Conservation (phyloP, 2,113 vertebrate species). For the Dendrocopos noguchii region DNA sequence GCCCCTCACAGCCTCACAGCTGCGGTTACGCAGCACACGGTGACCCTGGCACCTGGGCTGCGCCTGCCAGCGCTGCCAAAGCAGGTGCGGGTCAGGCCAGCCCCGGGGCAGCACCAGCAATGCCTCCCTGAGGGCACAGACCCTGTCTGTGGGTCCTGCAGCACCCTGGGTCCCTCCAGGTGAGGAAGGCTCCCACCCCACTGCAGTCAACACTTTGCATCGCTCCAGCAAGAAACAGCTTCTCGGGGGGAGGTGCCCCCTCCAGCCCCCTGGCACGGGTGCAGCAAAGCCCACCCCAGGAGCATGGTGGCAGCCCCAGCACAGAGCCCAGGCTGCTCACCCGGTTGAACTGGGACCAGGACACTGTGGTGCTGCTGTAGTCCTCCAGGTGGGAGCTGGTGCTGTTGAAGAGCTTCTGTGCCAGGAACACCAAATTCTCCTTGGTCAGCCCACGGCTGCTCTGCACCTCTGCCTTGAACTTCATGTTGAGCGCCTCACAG, state of each 20-base stretch:
- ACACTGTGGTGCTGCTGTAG: conserved; percentile 91
- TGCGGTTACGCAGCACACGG: neutral
- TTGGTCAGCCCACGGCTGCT: conserved; percentile 92
- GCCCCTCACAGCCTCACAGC: neutral
- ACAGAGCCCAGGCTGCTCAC: conserved; percentile 67
- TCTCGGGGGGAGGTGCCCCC: neutral
- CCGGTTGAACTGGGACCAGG: conserved; percentile 97
- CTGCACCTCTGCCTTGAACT: conserved; percentile 96
- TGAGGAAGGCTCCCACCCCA: rapidly evolving
- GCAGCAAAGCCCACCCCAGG: neutral
- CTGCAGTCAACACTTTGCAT: neutral
- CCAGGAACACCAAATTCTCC: conserved; percentile 94
- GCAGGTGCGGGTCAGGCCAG: rapidly evolving
- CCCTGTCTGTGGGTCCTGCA: rapidly evolving
- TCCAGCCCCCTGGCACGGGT: neutral
- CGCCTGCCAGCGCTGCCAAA: rapidly evolving
- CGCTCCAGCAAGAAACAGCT: neutral
- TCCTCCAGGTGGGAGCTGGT: conserved; percentile 88
- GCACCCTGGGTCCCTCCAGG: neutral
- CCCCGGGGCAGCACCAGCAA: neutral
- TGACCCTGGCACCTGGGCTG: neutral
- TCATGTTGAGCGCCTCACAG: conserved; percentile 96
- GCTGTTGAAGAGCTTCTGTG: conserved; percentile 94
- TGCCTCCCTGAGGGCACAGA: rapidly evolving
- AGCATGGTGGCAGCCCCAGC: rapidly evolving